Evolutionary conservation across 1,140 invertebrate genomes (phyloP).

Genomic region (Melitaea cinxia): DNA sequence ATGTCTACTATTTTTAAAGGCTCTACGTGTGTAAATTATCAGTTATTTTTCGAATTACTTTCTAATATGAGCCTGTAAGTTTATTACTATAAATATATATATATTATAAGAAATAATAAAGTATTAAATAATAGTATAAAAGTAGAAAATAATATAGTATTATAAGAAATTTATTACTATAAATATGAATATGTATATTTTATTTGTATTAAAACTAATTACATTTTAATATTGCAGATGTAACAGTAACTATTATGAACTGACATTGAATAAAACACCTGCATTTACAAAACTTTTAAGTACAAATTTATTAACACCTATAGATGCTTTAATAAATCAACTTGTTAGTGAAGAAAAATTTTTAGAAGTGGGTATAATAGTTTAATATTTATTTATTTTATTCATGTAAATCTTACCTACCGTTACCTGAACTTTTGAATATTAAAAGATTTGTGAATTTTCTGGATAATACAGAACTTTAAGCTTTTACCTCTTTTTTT

Average conservation of each 20-base stretch:
- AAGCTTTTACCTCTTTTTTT: conserved; percentile 6
- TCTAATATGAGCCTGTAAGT: not conserved
- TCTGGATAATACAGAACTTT: too few relatives aligned
- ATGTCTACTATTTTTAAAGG: conserved; percentile 56
- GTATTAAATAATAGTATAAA: too few relatives aligned
- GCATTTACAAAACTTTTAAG: conserved; percentile 43
- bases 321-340: conserved; percentile 42
- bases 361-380: conserved; percentile 50
- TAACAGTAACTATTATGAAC: conserved; percentile 43
- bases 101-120: conserved; percentile 3
- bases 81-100: not conserved
- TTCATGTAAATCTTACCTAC: too few relatives aligned
- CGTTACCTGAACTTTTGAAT: too few relatives aligned
- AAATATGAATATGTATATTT: not conserved
- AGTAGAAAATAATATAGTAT: too few relatives aligned
- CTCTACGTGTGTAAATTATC: conserved; percentile 43
- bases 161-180: too few relatives aligned
- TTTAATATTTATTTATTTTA: not conserved
- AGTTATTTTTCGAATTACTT: conserved; percentile 46
- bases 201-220: not conserved
- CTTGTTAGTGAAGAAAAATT: conserved; percentile 49
- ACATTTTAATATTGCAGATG: conserved; percentile 44
- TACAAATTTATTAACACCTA: conserved; percentile 38
- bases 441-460: too few relatives aligned
- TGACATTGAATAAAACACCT: conserved; percentile 36